Evolutionary conservation across 2,113 vertebrate species (phyloP), one percentile per base, ranked within the genome.

Genomic region (Silurus meridionalis): DNA sequence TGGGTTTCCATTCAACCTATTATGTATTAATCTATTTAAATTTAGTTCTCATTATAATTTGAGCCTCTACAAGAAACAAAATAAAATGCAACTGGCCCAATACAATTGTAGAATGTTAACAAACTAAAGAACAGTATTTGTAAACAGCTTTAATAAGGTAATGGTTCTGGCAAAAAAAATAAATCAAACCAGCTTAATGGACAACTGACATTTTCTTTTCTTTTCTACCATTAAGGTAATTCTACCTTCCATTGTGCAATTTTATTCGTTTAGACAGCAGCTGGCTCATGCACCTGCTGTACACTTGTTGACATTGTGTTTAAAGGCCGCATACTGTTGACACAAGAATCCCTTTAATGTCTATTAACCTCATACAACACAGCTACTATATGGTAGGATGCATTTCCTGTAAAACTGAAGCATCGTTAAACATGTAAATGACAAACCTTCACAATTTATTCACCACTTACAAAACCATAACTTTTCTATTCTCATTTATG

Each of bases 221-320:
- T 78, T 78, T 57, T 55, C 25, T 28, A 52, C 21, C 72, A 63
- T 23, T 66, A 67, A 46, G 2, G 19, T 25, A 55, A 79, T n/a
- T 79, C 52, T 9, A 78, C 48, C 57, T 57, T 37, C 19, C 55
- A 46, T 85, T 79, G 55, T 80, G 25, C 19, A 61, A 25, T 25
- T 21, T 60, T 23, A 37, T 80, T 79, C 21, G 23, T 85, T 28
- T 58, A 57, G 19, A 48, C 61, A 58, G 60, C 84, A 80, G 60
- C 84, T 85, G 50, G 50, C 52, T 46, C 9, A 0, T 57, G 52
- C 84, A 85, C 60, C 75, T 85, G 61, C 80, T 69, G 37, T 67
- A 10, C 13, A 52, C 37, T 8, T 83, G 80, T 86, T 61, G 83
- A 85, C 52, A 10, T n/a, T 80, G 50, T 28, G n/a, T 58, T 53